Evolutionary conservation across 2,888 invertebrate genomes (phyloP).

Genomic region (Ophion costatus): DNA sequence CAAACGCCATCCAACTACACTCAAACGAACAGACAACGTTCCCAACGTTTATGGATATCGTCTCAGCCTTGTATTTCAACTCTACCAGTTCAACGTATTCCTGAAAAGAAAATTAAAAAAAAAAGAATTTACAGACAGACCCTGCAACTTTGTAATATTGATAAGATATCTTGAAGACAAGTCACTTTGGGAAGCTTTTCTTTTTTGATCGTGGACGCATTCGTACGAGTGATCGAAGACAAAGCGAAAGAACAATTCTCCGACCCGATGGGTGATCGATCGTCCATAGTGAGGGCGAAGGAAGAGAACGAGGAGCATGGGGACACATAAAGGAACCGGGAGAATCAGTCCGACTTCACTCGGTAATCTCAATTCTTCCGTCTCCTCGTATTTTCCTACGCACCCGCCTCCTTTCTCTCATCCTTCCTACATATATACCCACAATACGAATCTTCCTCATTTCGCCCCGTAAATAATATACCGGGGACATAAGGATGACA

Average conservation of each 20-base stretch:
- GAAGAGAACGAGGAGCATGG: background rate
- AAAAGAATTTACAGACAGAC: too few relatives aligned
- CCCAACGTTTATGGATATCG: too few relatives aligned
- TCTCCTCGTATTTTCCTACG: constrained; percentile 25
- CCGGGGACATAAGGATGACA: constrained; percentile 64
- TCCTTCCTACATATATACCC: background rate
- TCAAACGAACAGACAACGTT: too few relatives aligned
- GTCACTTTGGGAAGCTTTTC: too few relatives aligned
- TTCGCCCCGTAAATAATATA: constrained; percentile 55
- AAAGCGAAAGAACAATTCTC: constrained; percentile 33
- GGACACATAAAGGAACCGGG: background rate
- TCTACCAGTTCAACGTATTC: too few relatives aligned
- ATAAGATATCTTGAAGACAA: too few relatives aligned
- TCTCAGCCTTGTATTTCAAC: too few relatives aligned
- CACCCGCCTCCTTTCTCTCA: constrained; percentile 28
- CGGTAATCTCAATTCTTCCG: constrained; percentile 59
- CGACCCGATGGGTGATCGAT: constrained; percentile 36
- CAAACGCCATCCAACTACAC: too few relatives aligned
- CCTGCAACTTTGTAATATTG: too few relatives aligned
- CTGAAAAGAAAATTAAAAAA: too few relatives aligned
- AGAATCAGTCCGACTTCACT: constrained; percentile 35
- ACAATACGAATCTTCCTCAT: constrained; percentile 28
- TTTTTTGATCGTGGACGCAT: background rate
- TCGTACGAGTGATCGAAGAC: constrained; percentile 13
- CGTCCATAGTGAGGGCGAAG: background rate